Evolutionary conservation across 2,113 vertebrate genomes (phyloP).

Genomic region (Dromas ardeola): DNA sequence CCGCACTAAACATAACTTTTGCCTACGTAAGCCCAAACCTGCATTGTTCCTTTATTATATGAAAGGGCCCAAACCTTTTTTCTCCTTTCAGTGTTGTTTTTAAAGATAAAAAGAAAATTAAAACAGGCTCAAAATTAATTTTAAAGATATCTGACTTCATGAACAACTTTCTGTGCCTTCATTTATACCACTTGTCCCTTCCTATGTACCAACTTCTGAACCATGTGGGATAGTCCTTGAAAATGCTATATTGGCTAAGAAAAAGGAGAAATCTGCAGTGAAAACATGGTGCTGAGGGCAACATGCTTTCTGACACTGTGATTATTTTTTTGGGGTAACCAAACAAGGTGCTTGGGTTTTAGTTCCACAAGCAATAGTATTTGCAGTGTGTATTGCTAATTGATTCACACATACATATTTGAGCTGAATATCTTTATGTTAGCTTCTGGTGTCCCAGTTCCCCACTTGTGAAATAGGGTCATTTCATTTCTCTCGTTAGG

Average conservation of each 20-base stretch:
- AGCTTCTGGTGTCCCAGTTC: background rate
- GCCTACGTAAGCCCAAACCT: rapidly evolving
- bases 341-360: background rate
- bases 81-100: background rate
- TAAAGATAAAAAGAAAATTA: background rate
- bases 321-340: background rate
- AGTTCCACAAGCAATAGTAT: background rate
- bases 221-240: background rate
- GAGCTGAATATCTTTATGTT: background rate
- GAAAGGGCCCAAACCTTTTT: background rate
- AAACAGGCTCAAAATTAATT: background rate
- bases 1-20: background rate
- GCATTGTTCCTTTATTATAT: background rate
- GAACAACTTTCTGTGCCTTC: background rate
- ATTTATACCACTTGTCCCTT: background rate
- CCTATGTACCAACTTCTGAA: background rate
- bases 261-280: background rate
- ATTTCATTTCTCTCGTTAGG: background rate
- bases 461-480: background rate
- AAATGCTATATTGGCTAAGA: background rate
- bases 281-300: background rate
- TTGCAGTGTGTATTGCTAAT: background rate
- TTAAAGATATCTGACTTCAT: background rate
- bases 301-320: background rate
- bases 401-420: background rate